Evolutionary conservation across 2,113 vertebrate species (phyloP), one percentile per base, ranked within the genome.

Genomic region (Spilogale gracilis): DNA sequence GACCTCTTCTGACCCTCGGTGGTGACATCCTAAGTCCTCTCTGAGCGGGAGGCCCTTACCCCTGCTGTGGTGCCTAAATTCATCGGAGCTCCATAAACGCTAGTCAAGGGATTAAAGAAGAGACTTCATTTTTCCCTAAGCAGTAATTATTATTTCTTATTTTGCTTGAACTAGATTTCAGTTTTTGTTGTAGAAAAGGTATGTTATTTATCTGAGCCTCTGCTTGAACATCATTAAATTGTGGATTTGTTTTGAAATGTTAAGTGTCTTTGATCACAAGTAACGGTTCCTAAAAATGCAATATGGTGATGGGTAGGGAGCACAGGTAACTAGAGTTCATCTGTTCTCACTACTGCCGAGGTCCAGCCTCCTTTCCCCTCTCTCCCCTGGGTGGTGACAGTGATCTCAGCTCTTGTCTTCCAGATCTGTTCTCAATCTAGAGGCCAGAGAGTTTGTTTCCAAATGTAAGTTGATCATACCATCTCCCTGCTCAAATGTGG

Each of bases 231-330:
- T 71, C 27, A 61, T 56, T 65, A 21, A 91, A 58, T 25, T 60
- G 9, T 93, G 18, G 7, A 45, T 43, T 83, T 73, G 32, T 14
- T 95, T 89, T 63, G 84, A 93, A 73, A 84, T 73, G 54, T 54
- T 65, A 48, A 11, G 14, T 32, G 54, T 87, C 30, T 82, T 96
- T 50, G 32, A n/a, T 95, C 16, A 61, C 13, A 61, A 48, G 65
- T 63, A 84, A 94, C 17, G 20, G 89, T 58, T 94, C 12, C 60
- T 63, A 89, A 61, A 95, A 94, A 38, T 82, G 27, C 81, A 65
- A 58, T 21, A 16, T 50, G 43, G 48, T 32, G 9, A 71, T 1
- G 0, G 1, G 27, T 3, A 69, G 52, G 30, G 12, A 92, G n/a
- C 30, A 52, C 3, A 8, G 9, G 9, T 18, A 79, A 14, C 32